Evolutionary conservation across 2,113 vertebrate species (phyloP).

Genomic region (Dendrocopos noguchii): DNA sequence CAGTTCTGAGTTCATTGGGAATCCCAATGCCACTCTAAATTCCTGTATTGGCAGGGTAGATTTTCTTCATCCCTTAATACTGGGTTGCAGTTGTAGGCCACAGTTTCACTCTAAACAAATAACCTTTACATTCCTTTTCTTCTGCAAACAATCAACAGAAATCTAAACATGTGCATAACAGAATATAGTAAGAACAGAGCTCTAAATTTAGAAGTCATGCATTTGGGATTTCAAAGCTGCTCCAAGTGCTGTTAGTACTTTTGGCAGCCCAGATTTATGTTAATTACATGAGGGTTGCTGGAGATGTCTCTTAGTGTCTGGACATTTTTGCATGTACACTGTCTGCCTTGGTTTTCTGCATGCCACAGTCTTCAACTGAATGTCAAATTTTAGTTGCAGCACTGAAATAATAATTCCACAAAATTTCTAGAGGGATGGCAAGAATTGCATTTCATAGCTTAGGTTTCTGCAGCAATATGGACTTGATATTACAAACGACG

Average conservation of each 20-base stretch:
- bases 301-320: constrained; percentile 60
- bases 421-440: constrained; percentile 13
- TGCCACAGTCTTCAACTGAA: background rate
- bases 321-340: constrained; percentile 62
- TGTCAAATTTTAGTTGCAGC: constrained; percentile 21
- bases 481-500: background rate
- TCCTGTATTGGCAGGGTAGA: background rate
- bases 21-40: background rate
- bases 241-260: constrained; percentile 65
- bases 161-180: constrained; percentile 69
- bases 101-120: background rate
- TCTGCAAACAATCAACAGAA: constrained; percentile 68
- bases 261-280: constrained; percentile 70
- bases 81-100: constrained; percentile 13
- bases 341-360: constrained; percentile 65
- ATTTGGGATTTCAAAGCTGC: constrained; percentile 70
- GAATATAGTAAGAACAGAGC: constrained; percentile 61
- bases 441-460: background rate
- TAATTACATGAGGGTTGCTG: constrained; percentile 65
- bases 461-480: constrained; percentile 26
- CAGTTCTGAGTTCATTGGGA: background rate
- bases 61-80: background rate
- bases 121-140: constrained; percentile 57
- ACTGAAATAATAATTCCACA: constrained; percentile 34
- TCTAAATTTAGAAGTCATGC: constrained; percentile 65